Evolutionary conservation across 2,113 vertebrate species (phyloP).

Genomic region (Hystrix brachyura): DNA sequence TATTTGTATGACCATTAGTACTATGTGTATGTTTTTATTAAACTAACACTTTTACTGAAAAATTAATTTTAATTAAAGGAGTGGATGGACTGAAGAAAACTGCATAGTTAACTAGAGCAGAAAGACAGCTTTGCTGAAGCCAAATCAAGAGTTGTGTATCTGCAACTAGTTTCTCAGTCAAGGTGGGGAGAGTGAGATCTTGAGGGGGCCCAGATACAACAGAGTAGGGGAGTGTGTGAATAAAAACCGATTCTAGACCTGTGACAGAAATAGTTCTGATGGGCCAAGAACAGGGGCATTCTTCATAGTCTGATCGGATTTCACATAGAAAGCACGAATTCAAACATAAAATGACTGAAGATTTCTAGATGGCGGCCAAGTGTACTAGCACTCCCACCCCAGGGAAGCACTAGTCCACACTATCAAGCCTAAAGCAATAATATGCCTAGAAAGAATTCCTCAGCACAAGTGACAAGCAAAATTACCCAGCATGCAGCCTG

Average conservation of each 20-base stretch:
- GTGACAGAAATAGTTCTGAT: accelerated
- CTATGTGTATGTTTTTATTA: neutral
- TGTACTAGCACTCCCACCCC: too few relatives aligned
- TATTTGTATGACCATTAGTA: neutral
- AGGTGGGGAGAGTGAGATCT: neutral
- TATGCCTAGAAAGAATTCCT: neutral
- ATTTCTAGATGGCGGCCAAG: neutral
- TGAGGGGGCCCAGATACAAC: too few relatives aligned
- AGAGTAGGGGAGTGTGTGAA: accelerated
- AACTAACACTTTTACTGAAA: neutral
- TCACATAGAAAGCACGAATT: neutral
- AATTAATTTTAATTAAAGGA: neutral
- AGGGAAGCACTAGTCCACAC: neutral
- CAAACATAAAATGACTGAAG: neutral
- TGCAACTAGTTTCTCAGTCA: neutral
- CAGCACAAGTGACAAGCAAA: neutral
- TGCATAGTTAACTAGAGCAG: neutral
- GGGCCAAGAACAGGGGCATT: neutral
- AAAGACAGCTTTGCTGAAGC: neutral
- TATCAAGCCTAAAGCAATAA: neutral
- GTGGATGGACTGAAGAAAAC: neutral
- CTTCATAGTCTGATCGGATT: neutral
- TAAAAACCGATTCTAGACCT: accelerated
- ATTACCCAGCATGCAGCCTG: neutral
- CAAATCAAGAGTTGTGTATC: neutral